A percentile compares a stretch with the other conserved stretches of the same genome.
Evolutionary conservation across 1,140 invertebrate genomes (phyloP).

Genomic region (Hyphantria cunea): DNA sequence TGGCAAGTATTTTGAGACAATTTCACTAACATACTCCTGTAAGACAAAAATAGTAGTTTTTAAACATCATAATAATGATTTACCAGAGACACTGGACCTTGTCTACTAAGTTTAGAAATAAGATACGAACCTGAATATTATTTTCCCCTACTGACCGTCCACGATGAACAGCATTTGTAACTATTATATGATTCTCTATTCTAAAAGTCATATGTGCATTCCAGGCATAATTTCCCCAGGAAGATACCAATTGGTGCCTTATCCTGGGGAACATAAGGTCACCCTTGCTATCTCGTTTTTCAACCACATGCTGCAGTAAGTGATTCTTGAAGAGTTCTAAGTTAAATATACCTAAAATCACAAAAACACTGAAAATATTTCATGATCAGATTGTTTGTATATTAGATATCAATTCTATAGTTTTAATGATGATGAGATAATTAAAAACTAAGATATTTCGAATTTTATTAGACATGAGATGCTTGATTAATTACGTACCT

Average conservation of each 20-base stretch:
- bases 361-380: slow-evolving; percentile 13
- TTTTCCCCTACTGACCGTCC: slow-evolving; percentile 86
- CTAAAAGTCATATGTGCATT: slow-evolving; percentile 82
- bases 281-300: slow-evolving; percentile 82
- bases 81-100: too few relatives aligned
- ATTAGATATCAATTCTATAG: background rate
- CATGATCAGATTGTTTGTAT: too few relatives aligned
- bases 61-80: too few relatives aligned
- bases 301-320: slow-evolving; percentile 80
- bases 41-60: slow-evolving; percentile 41
- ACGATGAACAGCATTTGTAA: slow-evolving; percentile 84
- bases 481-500: slow-evolving; percentile 58
- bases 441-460: too few relatives aligned
- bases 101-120: too few relatives aligned
- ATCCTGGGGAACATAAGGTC: slow-evolving; percentile 84
- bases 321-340: slow-evolving; percentile 72
- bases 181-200: slow-evolving; percentile 87
- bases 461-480: too few relatives aligned
- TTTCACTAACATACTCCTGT: slow-evolving; percentile 90
- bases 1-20: slow-evolving; percentile 89
- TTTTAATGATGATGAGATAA: background rate
- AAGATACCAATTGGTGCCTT: slow-evolving; percentile 82
- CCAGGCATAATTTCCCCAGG: slow-evolving; percentile 88
- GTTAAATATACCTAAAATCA: slow-evolving; percentile 62
- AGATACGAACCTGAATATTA: slow-evolving; percentile 83